Evolutionary conservation across 2,888 invertebrate species (phyloP), one percentile per base, ranked within the genome.

Genomic region (Agrenia bidenticulata): DNA sequence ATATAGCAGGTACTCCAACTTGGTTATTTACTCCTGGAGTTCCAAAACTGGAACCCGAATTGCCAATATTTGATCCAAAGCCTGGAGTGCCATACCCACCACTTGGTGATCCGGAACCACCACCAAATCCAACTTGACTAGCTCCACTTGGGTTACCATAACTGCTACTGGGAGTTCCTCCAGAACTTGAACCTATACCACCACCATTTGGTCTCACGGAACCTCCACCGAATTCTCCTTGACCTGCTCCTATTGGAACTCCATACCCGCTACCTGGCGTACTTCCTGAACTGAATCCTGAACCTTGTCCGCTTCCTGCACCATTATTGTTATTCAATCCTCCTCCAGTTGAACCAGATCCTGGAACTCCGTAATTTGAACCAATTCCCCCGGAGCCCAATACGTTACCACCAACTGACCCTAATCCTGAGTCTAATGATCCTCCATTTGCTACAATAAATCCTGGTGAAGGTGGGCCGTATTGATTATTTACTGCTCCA

Each of bases 11-110:
- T 17, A 37, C 58, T n/a, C 57, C 51, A 26, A 49, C 13, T n/a
- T 53, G 27, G 2, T 37, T 23, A 57, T 56, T 41, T 55, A 55
- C 23, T 19, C 56, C 39, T 4, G 19, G 49, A n/a, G 23, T 13
- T 56, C 51, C 55, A 5, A 27, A 60, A 17, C 11, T 17, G 2
- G 37, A 60, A 15, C 54, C 59, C 45, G 58, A n/a, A n/a, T n/a
- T n/a, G n/a, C n/a, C n/a, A n/a, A n/a, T n/a, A n/a, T n/a, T n/a
- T n/a, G n/a, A n/a, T n/a, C n/a, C 57, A 5, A 51, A 45, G 2
- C 58, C 21, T 41, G 49, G 19, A 26, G 32, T 39, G n/a, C 64
- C 64, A 15, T 50, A 26, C 9, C 15, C 15, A 45, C 42, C 17
- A 24, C 24, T 19, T 17, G 24, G 15, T 19, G 37, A 39, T 19